Evolutionary conservation across 1,140 invertebrate species (phyloP).

Genomic region (Lanistes nyassanus): DNA sequence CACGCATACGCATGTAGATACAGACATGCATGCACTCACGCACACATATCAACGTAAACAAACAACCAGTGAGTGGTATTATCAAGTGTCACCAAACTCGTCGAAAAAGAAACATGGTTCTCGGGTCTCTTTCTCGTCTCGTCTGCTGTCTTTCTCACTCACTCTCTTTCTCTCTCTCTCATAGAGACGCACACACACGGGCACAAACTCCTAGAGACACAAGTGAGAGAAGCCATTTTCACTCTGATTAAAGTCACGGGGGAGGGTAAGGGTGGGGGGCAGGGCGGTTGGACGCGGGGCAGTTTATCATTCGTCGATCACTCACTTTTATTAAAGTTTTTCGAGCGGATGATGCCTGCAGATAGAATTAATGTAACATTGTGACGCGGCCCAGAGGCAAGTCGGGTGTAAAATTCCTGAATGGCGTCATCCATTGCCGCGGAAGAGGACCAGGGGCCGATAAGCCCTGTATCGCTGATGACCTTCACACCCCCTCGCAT

Average conservation of each 20-base stretch:
- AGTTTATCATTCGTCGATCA: slow-evolving; percentile 28
- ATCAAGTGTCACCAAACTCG: no score
- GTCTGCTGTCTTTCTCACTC: not conserved
- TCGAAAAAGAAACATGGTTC: no score
- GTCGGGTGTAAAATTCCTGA: slow-evolving; percentile 29
- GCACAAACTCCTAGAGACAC: no score
- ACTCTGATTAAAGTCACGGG: slow-evolving; percentile 16
- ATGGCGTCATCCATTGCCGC: slow-evolving; percentile 10
- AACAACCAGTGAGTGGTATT: no score
- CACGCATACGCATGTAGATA: no score
- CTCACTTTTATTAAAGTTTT: slow-evolving; percentile 32
- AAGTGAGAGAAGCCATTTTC: not conserved
- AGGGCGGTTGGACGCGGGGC: not conserved
- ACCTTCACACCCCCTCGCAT: slow-evolving; percentile 19
- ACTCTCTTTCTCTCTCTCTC: slow-evolving; percentile 14
- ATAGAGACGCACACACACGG: no score
- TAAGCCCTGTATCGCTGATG: slow-evolving; percentile 19
- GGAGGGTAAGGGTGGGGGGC: not conserved
- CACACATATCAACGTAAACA: no score
- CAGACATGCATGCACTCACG: not conserved
- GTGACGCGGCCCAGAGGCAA: slow-evolving; percentile 17
- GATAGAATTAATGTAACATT: slow-evolving; percentile 29
- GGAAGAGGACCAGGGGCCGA: slow-evolving; percentile 20
- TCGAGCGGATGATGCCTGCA: slow-evolving; percentile 22
- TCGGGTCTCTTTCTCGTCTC: not conserved